Percentiles rank a stretch among this genome's conserved stretches.
Evolutionary conservation across 2,888 invertebrate genomes (phyloP).

Genomic region (Strigamia crassipes): DNA sequence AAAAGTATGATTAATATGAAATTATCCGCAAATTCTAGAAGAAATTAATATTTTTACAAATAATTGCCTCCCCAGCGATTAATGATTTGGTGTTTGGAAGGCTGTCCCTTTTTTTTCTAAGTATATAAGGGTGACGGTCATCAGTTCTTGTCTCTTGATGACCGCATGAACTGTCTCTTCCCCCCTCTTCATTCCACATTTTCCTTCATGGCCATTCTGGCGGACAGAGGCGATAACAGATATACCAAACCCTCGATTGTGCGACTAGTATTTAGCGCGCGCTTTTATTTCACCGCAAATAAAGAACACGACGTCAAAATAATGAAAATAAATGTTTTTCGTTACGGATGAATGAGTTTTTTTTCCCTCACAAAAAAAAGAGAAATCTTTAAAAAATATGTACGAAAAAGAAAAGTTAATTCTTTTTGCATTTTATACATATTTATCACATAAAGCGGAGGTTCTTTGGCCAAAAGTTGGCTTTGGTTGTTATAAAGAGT

Average conservation of each 20-base stretch:
- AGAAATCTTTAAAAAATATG: neutral
- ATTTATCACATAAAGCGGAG: neutral
- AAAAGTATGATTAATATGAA: no score
- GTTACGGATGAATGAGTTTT: neutral
- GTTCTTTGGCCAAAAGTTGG: neutral
- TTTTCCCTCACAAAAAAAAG: neutral
- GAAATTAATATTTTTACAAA: no score
- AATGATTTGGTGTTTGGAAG: neutral
- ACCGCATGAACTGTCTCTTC: slow-evolving; percentile 13
- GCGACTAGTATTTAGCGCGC: neutral
- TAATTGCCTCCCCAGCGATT: neutral
- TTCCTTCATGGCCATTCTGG: slow-evolving; percentile 7
- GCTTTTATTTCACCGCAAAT: neutral
- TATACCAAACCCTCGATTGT: neutral
- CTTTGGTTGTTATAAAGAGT: neutral
- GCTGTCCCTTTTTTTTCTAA: neutral
- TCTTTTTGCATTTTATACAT: neutral
- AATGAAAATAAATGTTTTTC: neutral
- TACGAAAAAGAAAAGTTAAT: neutral
- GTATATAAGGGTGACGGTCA: neutral
- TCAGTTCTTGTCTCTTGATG: slow-evolving; percentile 24
- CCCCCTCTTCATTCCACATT: neutral
- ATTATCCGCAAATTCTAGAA: no score
- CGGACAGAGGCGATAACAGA: slow-evolving; percentile 2
- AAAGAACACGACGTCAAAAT: neutral